Evolutionary conservation across 1,140 invertebrate genomes (phyloP).

Genomic region (Scaptomyza montana): DNA sequence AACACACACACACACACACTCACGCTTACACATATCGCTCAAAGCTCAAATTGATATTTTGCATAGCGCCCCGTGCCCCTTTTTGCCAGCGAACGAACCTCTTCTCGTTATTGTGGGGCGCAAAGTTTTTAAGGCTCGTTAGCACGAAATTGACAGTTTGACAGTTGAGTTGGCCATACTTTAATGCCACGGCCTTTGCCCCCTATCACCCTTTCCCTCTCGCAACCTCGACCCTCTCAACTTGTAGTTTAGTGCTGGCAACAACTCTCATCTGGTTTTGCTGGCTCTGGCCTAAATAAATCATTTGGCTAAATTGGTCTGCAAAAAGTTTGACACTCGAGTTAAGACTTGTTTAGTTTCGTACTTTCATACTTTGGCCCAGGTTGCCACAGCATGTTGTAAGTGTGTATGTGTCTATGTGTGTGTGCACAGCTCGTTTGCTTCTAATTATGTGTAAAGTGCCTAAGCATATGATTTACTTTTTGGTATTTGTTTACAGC

Average conservation of each 20-base stretch:
- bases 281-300: constrained; percentile 73
- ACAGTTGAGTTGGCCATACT: constrained; percentile 81
- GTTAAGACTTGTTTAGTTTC: constrained; percentile 70
- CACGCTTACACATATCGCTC: constrained; percentile 60
- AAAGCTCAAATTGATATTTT: constrained; percentile 82
- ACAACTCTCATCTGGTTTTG: constrained; percentile 8
- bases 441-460: constrained; percentile 78
- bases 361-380: constrained; percentile 33
- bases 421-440: constrained; percentile 25
- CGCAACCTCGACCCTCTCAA: constrained; percentile 5
- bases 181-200: constrained; percentile 72
- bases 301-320: constrained; percentile 82
- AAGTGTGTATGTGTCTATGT: constrained; percentile 22
- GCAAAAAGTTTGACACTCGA: constrained; percentile 81
- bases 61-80: constrained; percentile 32
- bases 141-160: constrained; percentile 83
- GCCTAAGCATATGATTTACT: constrained; percentile 77
- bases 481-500: constrained; percentile 37
- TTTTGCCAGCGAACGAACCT: constrained; percentile 5
- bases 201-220: constrained; percentile 1
- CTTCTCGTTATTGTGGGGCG: constrained; percentile 39
- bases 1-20: constrained; percentile 29
- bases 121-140: constrained; percentile 81
- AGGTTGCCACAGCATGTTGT: constrained; percentile 13
- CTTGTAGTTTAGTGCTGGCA: background rate